Evolutionary conservation across 1,140 invertebrate species (phyloP), one percentile per base, ranked within the genome.

Genomic region (Antheraea pernyi): DNA sequence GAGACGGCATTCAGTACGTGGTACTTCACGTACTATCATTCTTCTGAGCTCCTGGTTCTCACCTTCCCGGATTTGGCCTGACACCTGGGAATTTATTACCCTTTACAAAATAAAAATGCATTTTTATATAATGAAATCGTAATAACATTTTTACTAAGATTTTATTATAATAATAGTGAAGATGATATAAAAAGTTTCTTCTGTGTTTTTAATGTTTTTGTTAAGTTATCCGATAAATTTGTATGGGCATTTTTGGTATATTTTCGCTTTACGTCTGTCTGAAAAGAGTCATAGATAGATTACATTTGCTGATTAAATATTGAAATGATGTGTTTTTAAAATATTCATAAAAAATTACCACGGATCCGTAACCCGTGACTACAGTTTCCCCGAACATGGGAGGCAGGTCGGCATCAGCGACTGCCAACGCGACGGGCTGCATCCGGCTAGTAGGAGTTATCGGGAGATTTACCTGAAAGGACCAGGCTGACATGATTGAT

Each of bases 31-130:
- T 3, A 85, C 87, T n/a, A 91, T 86, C 89, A 91, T 91, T 0
- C 89, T 78, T 37, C 89, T 71, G 0, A 90, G 71, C 69, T 91
- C 89, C 67, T 91, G 89, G 74, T 90, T 90, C 39, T 82, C 82
- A 6, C 89, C 89, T 70, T 91, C 88, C 0, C 88, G 79, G 42
- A 91, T 90, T 67, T 89, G 86, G 6, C 89, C 89, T 18, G 89
- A 83, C n/a, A 83, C 77, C 89, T 91, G 16, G 8, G 19, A 19
- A 30, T 60, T 60, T 60, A 60, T 60, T 60, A n/a, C n/a, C n/a
- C 18, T 60, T 60, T 22, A 60, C 9, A n/a, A n/a, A n/a, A n/a
- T n/a, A n/a, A n/a, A n/a, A n/a, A n/a, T n/a, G n/a, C n/a, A n/a
- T n/a, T n/a, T n/a, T n/a, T n/a, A n/a, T n/a, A n/a, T n/a, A n/a